Percentiles rank a stretch among this genome's conserved stretches.
These are phyloP conservation scores for Hirundichthys speculiger DNA, from an alignment of 2,113 vertebrate species.

Conservation along the genomic window DNA sequence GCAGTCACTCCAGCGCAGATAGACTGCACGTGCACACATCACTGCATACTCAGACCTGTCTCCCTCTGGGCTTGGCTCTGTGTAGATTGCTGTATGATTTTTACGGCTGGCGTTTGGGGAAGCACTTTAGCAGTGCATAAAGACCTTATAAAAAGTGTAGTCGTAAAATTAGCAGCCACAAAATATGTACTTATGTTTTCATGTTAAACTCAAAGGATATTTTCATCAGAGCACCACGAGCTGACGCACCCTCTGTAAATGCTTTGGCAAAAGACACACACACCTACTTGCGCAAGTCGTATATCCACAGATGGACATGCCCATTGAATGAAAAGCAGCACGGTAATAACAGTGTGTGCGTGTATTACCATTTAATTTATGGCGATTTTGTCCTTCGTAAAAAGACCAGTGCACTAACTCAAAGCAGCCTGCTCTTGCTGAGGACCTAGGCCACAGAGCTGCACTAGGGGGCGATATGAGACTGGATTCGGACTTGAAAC, in stretches of 20 bases:
- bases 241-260: slow-evolving; percentile 50
- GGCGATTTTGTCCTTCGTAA: slow-evolving; percentile 67
- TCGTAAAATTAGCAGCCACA: slow-evolving; percentile 84
- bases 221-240: slow-evolving; percentile 66
- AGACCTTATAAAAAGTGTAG: slow-evolving; percentile 82
- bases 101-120: slow-evolving; percentile 77
- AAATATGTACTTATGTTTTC: slow-evolving; percentile 83
- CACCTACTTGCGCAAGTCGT: slow-evolving; percentile 47
- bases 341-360: slow-evolving; percentile 60
- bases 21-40: slow-evolving; percentile 32
- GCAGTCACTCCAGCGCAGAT: slow-evolving; percentile 17
- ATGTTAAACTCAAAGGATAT: slow-evolving; percentile 74
- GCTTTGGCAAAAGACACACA: slow-evolving; percentile 35
- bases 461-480: slow-evolving; percentile 78
- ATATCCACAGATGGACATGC: slow-evolving; percentile 62
- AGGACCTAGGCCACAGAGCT: background rate
- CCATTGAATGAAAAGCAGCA: slow-evolving; percentile 64
- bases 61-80: slow-evolving; percentile 67
- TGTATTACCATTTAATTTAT: slow-evolving; percentile 69
- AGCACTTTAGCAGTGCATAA: slow-evolving; percentile 81
- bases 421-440: slow-evolving; percentile 50
- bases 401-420: slow-evolving; percentile 58
- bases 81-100: slow-evolving; percentile 74
- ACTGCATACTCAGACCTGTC: slow-evolving; percentile 37
- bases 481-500: slow-evolving; percentile 47